Evolutionary conservation across 2,113 vertebrate species (phyloP), one percentile per base, ranked within the genome.

Genomic region (Fregata magnificens): DNA sequence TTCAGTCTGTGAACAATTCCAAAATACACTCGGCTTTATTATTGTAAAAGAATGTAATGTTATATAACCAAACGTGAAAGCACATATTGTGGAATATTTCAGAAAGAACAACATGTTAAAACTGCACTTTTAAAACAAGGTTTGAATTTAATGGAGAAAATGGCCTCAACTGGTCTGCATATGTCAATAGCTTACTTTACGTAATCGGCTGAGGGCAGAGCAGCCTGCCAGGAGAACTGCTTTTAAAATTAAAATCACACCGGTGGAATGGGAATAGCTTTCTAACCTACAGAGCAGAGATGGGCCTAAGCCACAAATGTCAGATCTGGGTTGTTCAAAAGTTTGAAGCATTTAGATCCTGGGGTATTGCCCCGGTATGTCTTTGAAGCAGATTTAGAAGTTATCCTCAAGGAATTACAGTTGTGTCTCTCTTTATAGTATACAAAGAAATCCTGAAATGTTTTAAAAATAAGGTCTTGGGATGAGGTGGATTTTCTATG

Each of bases 231-330:
- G 91, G 42, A 96, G 80, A 84, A 24, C 77, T 97, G 96, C 92
- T 98, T 97, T 97, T 95, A 82, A 96, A 94, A 97, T 86, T 90
- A 90, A 97, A 97, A 96, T 97, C 93, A 84, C 95, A 90, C 58
- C 71, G 29, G 44, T 93, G 88, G 76, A 71, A 96, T 31, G 50
- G 78, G 66, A 93, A 91, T 67, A 34, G 36, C 29, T 95, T 95
- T 79, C 66, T 93, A 94, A 55, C 72, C n/a, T 93, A 73, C 47
- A 42, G 74, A 96, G 91, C 74, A 90, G 82, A 80, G 82, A 78
- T 71, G 74, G 78, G 85, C 67, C 66, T 61, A 70, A 94, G 84
- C 74, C 28, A 4, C 50, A 93, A 82, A 86, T 40, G 32, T 86
- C 82, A 52, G 58, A 42, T 53, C 42, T 32, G 86, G 34, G 32